Base-by-base conservation (phyloP, 1,140 invertebrate genomes). In the Papilio aristodemus region DNA sequence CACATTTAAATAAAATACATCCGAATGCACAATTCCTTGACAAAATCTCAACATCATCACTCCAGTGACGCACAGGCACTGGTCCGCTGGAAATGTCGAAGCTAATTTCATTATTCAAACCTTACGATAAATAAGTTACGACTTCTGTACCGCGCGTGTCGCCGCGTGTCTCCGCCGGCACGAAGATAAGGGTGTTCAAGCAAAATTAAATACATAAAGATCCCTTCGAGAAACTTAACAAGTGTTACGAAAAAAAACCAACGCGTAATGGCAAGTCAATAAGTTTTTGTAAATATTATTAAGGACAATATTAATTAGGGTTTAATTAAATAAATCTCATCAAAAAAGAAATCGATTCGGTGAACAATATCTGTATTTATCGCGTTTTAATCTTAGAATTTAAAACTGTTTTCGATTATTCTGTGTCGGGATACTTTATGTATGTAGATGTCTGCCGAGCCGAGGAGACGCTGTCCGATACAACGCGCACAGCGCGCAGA, bases 31-130 rank as follows among this genome's bases (percentile, higher is more conserved):
- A 68, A 69, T 70, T 73, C 75, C 69, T 71, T 66, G 66, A 73
- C 80, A 73, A 79, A 78, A 85, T 80, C 79, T 83, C 79, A 73
- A 60, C 63, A 77, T 71, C 70, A 77, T 77, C 76, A 50, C 77
- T 78, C 81, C 83, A 75, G 75, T 79, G 77, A 41, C 71, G 85
- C 71, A 86, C 81, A 89, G 87, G 87, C 87, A 89, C 86, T 87
- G 86, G 78, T 81, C 74, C 70, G 83, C 81, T 87, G 87, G 87
- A 76, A 83, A 85, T 89, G 87, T 86, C 87, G 87, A 90, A 89
- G 87, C 86, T 88, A 90, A 84, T 73, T 80, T 79, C 81, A 71
- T 74, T 78, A 82, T 79, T 83, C 71, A 72, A 71, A 77, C 67
- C 75, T 77, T 80, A 73, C 80, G 81, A 84, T 86, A 87, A 27